Evolutionary conservation across 1,140 invertebrate species (phyloP).

Genomic region (Neoseiulus cucumeris): DNA sequence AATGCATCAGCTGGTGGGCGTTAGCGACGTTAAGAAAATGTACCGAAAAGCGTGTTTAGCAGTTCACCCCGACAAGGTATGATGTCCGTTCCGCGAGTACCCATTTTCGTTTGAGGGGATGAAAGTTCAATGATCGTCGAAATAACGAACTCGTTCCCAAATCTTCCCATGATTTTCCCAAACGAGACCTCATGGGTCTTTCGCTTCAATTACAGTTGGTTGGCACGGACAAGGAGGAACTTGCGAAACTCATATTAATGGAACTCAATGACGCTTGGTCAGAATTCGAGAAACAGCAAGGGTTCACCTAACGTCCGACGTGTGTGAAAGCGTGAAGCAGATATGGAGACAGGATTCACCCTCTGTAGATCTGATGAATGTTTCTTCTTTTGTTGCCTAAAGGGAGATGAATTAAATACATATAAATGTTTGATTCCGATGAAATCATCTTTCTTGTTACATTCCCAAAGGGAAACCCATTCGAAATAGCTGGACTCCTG

Average conservation of each 20-base stretch:
- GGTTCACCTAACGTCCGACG: slow-evolving; percentile 16
- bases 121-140: background rate
- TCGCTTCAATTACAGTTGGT: slow-evolving; percentile 49
- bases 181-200: slow-evolving; percentile 15
- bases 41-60: slow-evolving; percentile 87
- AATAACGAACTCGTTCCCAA: background rate
- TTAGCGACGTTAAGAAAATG: slow-evolving; percentile 80
- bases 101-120: background rate
- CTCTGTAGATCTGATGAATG: too few relatives aligned
- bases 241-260: slow-evolving; percentile 94
- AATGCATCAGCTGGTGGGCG: slow-evolving; percentile 75
- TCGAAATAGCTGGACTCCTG: too few relatives aligned
- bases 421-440: too few relatives aligned
- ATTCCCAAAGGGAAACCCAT: too few relatives aligned
- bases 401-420: too few relatives aligned
- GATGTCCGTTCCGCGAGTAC: background rate
- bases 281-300: slow-evolving; percentile 61
- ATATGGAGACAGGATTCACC: too few relatives aligned
- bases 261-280: slow-evolving; percentile 97
- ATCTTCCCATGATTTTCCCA: slow-evolving; percentile 11
- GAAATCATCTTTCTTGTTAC: too few relatives aligned
- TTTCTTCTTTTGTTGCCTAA: too few relatives aligned
- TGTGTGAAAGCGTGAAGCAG: too few relatives aligned
- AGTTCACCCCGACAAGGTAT: slow-evolving; percentile 94
- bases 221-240: slow-evolving; percentile 62